phyloP scores from a whole-genome alignment of 1,140 invertebrate genomes.

The Euura saliciscinereae region DNA sequence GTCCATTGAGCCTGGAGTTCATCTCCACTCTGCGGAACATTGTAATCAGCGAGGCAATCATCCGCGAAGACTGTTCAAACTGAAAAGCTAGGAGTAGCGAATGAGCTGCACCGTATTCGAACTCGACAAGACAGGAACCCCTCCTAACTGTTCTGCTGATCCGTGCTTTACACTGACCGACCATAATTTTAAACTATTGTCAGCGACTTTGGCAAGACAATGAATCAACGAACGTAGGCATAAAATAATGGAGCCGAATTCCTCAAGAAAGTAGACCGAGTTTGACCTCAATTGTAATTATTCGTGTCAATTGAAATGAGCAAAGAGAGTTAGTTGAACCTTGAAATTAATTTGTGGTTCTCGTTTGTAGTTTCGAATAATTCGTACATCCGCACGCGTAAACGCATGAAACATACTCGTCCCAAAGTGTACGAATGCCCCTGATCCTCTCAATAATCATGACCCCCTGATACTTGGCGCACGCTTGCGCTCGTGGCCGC shows the following conservation, averaged over 20 bases:
- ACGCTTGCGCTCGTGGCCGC: conserved; percentile 29
- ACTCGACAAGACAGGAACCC: background rate
- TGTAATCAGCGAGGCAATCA: background rate
- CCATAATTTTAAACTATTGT: background rate
- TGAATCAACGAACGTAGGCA: background rate
- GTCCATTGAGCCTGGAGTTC: background rate
- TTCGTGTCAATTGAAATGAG: background rate
- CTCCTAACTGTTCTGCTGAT: background rate
- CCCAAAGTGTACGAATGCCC: background rate
- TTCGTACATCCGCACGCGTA: no score
- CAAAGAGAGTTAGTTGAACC: no score
- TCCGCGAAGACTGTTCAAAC: background rate
- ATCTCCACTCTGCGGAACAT: background rate
- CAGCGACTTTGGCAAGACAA: background rate
- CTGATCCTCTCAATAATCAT: conserved; percentile 16
- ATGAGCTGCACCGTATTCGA: background rate
- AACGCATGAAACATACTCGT: background rate
- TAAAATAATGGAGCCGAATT: background rate
- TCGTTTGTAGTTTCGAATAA: no score
- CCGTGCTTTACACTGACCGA: background rate
- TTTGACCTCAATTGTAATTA: background rate
- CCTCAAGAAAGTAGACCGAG: background rate
- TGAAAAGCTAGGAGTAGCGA: background rate
- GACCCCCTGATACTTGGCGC: conserved; percentile 33
- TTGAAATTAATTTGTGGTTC: no score